Base-by-base conservation (phyloP, 2,888 invertebrate species). In the Tanytarsus gracilentus region DNA sequence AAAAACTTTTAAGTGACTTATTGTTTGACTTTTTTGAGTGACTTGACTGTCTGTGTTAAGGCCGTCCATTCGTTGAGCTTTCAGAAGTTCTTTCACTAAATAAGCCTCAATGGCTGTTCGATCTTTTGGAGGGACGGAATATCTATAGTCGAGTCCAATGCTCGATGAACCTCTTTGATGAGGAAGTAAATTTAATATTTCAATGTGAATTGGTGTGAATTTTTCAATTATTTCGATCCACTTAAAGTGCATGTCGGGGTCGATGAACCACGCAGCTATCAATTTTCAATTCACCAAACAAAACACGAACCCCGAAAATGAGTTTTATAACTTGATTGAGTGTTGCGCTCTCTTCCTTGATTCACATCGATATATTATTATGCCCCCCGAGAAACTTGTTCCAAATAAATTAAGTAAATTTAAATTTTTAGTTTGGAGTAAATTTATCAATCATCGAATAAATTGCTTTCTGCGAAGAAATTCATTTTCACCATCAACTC, bases 191-290 rank as follows among this genome's bases (percentile, higher is more conserved):
- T 3, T 69, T 67, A 23, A 67, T 66, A 61, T 66, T 68, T 29
- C 69, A 70, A 26, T 68, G 68, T 6, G 71, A 63, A 61, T 69
- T 64, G 60, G 50, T 25, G 25, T 23, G 75, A 63, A 58, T 27
- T 40, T 44, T 63, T 23, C 18, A 2, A 60, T 21, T 29, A 50
- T 50, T 16, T 60, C 25, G n/a, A 26, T 18, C 60, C 49, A 50
- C 1, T 21, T 25, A 1, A 60, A 26, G 14, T 72, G 75, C 27
- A 72, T 77, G 64, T 83, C 83, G 0, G 86, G 83, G 67, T 86
- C 80, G 60, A 86, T 67, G 61, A 89, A 67, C 90, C 90, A 90
- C 66, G 80, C 80, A 7, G 80, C 86, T 44, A 86, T 76, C 69
- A n/a, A n/a, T n/a, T n/a, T n/a, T n/a, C n/a, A n/a, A n/a, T n/a